Conservation (phyloP, 2,113 vertebrate genomes). For the Orthonyx spaldingii region DNA sequence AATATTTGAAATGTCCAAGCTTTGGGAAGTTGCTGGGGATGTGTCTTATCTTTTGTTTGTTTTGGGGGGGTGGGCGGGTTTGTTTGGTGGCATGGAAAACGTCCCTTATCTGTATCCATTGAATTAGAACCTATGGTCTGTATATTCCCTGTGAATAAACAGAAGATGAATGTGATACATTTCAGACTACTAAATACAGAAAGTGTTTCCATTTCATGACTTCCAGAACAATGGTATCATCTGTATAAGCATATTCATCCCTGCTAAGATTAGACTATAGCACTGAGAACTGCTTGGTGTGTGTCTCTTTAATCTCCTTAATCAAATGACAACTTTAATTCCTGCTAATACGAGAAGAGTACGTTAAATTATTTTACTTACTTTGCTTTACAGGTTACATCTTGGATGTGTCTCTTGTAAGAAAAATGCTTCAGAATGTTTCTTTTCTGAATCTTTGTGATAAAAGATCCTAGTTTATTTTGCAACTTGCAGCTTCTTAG, state of each 20-base stretch:
- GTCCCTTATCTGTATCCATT: background rate
- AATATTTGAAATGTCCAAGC: background rate
- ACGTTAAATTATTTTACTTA: background rate
- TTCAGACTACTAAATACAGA: background rate
- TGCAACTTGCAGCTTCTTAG: background rate
- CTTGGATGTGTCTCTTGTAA: background rate
- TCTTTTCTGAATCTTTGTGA: background rate
- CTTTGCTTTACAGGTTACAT: background rate
- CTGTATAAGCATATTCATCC: background rate
- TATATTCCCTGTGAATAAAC: background rate
- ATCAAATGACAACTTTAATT: background rate
- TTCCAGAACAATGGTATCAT: background rate
- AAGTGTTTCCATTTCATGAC: background rate
- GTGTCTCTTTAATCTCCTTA: constrained; percentile 21
- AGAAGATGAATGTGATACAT: background rate
- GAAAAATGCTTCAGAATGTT: background rate
- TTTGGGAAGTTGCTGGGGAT: background rate
- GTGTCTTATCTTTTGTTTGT: background rate
- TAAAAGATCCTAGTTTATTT: background rate
- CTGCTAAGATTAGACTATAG: background rate
- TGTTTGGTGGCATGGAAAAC: background rate
- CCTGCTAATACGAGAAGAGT: background rate
- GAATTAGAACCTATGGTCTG: background rate
- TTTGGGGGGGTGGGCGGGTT: rapidly evolving
- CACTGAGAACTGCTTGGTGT: background rate